phyloP scores from a whole-genome alignment of 1,140 invertebrate species.

The Leptinotarsa undecemlineata region DNA sequence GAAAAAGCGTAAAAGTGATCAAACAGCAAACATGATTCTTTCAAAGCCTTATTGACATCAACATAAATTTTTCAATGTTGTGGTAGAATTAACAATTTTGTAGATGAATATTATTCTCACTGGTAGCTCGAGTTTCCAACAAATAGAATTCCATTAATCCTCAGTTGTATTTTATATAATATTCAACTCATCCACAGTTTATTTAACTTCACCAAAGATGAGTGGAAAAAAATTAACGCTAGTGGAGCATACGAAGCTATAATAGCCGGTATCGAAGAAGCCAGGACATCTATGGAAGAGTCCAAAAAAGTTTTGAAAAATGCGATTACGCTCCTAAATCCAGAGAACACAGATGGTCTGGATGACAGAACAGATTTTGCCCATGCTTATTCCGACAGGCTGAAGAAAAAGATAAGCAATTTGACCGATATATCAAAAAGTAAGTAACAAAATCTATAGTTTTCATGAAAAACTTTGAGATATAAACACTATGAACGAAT shows the following conservation, averaged over 20 bases:
- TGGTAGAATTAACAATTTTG: not conserved
- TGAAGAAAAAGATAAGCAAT: slow-evolving; percentile 44
- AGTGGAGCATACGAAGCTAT: slow-evolving; percentile 84
- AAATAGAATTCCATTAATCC: too few relatives aligned
- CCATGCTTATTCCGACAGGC: slow-evolving; percentile 42
- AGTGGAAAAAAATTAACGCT: slow-evolving; percentile 72
- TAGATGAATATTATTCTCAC: not conserved
- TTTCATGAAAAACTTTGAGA: slow-evolving; percentile 7
- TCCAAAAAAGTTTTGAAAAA: slow-evolving; percentile 66
- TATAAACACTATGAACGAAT: too few relatives aligned
- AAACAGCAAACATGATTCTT: too few relatives aligned
- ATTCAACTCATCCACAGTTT: slow-evolving; percentile 57
- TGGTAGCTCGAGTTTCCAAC: too few relatives aligned
- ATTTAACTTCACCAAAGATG: slow-evolving; percentile 70
- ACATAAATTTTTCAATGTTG: too few relatives aligned
- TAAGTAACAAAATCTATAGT: slow-evolving; percentile 11
- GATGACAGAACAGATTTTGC: slow-evolving; percentile 54
- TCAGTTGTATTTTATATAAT: too few relatives aligned
- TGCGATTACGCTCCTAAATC: slow-evolving; percentile 60
- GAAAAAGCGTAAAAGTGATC: too few relatives aligned
- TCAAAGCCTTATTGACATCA: too few relatives aligned
- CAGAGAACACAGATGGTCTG: slow-evolving; percentile 56
- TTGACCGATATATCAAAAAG: slow-evolving; percentile 42
- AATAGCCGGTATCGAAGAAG: slow-evolving; percentile 66
- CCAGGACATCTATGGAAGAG: slow-evolving; percentile 66